These are phyloP conservation scores for Parapristionchus giblindavisi DNA, from an alignment of 2,888 invertebrate genomes.

Conservation along the genomic window DNA sequence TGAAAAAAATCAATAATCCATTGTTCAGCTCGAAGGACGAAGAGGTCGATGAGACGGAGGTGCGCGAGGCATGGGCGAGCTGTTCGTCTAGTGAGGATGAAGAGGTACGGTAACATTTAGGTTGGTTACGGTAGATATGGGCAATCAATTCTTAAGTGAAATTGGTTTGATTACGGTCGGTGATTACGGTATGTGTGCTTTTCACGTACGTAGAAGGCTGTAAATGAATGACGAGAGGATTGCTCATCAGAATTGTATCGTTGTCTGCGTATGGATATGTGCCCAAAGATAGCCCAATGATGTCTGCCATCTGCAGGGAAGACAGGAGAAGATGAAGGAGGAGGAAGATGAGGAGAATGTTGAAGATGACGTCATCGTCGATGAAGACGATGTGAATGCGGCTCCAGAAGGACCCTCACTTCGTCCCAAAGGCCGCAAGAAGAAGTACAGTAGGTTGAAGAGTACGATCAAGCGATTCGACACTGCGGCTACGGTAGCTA, in stretches of 20 bases:
- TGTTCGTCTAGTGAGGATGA: constrained; percentile 49
- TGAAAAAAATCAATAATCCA: background rate
- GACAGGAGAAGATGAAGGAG: background rate
- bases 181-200: no score
- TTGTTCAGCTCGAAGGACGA: background rate
- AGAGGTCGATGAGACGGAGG: constrained; percentile 15
- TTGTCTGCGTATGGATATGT: no score
- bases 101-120: constrained; percentile 39
- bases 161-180: no score
- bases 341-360: background rate
- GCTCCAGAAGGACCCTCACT: background rate
- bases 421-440: background rate
- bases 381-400: background rate
- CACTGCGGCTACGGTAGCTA: background rate
- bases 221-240: background rate
- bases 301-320: constrained; percentile 1
- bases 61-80: constrained; percentile 52
- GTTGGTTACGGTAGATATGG: background rate
- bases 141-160: background rate
- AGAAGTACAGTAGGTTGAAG: constrained; percentile 29
- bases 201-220: background rate
- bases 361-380: background rate
- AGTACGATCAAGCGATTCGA: background rate
- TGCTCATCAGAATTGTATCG: background rate
- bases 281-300: no score